phyloP scores from a whole-genome alignment of 2,888 invertebrate species.

The Tinea pellionella region DNA sequence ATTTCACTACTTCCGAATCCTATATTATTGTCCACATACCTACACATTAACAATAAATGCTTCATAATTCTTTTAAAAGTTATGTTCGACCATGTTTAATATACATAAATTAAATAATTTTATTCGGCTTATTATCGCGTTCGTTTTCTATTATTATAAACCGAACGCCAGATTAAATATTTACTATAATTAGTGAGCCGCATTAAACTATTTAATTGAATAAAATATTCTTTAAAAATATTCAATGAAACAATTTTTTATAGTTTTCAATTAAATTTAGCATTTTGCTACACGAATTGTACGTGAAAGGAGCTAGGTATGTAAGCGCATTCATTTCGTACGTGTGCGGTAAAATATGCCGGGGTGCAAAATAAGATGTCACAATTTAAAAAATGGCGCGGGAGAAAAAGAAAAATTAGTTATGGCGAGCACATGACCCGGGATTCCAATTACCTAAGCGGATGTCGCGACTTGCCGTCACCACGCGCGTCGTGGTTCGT shows the following conservation, averaged over 20 bases:
- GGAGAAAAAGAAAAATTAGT: constrained; percentile 38
- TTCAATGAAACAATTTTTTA: not conserved
- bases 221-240: not conserved
- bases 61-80: no score
- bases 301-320: not conserved
- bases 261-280: not conserved
- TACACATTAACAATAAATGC: no score
- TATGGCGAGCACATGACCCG: constrained; percentile 33
- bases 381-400: constrained; percentile 40
- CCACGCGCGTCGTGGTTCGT: constrained; percentile 12
- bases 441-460: constrained; percentile 33
- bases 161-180: no score
- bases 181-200: no score
- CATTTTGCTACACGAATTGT: not conserved
- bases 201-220: no score
- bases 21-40: no score
- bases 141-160: no score
- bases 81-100: no score
- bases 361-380: constrained; percentile 45
- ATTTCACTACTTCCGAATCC: constrained; percentile 3
- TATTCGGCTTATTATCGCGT: no score
- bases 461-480: constrained; percentile 21
- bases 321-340: constrained; percentile 25
- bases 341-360: constrained; percentile 33
- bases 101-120: no score